Evolutionary conservation across 2,797 vertebrate species (phyloP), one percentile per base, ranked within the genome.

Genomic region (Eutrigla gurnardus): DNA sequence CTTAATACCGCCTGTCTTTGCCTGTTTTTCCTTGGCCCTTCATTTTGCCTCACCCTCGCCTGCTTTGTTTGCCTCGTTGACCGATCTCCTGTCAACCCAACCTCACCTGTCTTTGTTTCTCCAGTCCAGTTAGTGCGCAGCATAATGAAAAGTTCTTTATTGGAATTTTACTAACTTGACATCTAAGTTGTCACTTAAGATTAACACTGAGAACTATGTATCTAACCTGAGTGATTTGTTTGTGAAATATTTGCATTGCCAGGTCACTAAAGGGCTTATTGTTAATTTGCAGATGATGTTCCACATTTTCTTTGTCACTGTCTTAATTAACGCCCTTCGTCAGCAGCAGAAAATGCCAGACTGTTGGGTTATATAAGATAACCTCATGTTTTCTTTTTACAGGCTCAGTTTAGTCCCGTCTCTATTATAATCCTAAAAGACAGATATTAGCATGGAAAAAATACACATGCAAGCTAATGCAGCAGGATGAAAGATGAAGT

Each of bases 321-420:
- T 75, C 60, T 40, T 63, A 70, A 80, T 75, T 73, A 81, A 61
- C 1, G 7, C 3, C 59, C 15, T 61, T 76, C 36, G 74, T 70
- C 75, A 73, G 8, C 39, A 37, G 32, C 46, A 64, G 40, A 2
- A 66, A 65, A 67, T 9, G 58, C 25, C 37, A 55, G 62, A 74
- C 46, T 53, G 39, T 54, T 75, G n/a, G 52, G 36, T 75, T 45
- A 75, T 49, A 32, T 2, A 35, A 73, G 49, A 78, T 42, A 61
- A 75, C 65, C 12, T 6, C 25, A 61, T 57, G 49, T 67, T 63
- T 68, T 63, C 60, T 84, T 50, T 13, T 59, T 43, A 50, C 25
- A 12, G 6, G 11, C 50, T 82, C 32, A 7, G 7, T 65, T 61
- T 52, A 37, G 40, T 42, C 3, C 14, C 9, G 4, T 49, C 49